Base-by-base conservation (phyloP, 2,113 vertebrate genomes). In the Corythaixoides concolor region DNA sequence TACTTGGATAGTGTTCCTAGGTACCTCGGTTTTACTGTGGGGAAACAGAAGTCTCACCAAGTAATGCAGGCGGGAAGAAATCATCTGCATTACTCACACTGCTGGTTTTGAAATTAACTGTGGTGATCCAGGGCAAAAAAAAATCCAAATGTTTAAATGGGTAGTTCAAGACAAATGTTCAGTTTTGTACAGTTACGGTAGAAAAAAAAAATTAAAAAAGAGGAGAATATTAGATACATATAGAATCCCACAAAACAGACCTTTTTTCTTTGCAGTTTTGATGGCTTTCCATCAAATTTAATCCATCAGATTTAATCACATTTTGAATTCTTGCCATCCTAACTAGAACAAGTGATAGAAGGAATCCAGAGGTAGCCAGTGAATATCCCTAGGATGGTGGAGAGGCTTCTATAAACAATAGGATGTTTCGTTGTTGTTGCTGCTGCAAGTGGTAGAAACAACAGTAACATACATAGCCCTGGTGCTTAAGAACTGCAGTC, bases 31-130 rank as follows among this genome's bases (percentile, higher is more conserved):
- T 82, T 89, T 84, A 41, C 59, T 35, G 26, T 20, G 55, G 19
- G n/a, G 92, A 88, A 96, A 64, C 39, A 90, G 47, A 95, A 95
- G 21, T 73, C 52, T 88, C 83, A 76, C 59, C 64, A 85, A 95
- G 24, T 50, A 67, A 76, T 66, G 32, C 43, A 90, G 33, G 60
- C 72, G 55, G 67, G 80, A 96, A 95, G 64, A 90, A 94, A 90
- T 72, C 26, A 74, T 88, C 75, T 91, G 74, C 53, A 33, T 83
- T 67, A 16, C 69, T 93, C 59, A 67, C 74, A 53, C 9, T 64
- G 24, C 39, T 94, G 80, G 73, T 91, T 96, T 96, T 90, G 66
- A 96, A 97, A 95, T 95, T 92, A 89, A 41, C 59, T 89, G 14
- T 93, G 52, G 63, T 92, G 78, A 90, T 73, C 87, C 43, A 32